Evolutionary conservation across 2,888 invertebrate species (phyloP).

Genomic region (Philopedon plagiatum): DNA sequence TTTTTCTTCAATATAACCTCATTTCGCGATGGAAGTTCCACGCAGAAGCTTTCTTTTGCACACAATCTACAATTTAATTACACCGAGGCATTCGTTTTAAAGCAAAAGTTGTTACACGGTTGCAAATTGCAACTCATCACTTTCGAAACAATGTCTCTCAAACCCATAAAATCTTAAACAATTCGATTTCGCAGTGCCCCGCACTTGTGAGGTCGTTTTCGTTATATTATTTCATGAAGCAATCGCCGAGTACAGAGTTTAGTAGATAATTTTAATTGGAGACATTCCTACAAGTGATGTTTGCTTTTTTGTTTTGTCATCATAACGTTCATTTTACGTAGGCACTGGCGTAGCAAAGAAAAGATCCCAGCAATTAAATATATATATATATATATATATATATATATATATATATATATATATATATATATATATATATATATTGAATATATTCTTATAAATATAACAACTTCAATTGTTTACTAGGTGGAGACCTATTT

Average conservation of each 20-base stretch:
- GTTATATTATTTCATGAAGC: constrained; percentile 23
- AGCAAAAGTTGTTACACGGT: constrained; percentile 2
- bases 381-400: too few species aligned
- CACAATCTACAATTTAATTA: not conserved
- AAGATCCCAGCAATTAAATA: not conserved
- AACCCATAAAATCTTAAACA: constrained; percentile 17
- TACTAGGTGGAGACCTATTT: too few species aligned
- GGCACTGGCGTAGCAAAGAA: too few species aligned
- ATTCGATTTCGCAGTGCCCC: constrained; percentile 1
- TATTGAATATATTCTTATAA: too few species aligned
- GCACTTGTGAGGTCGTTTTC: constrained; percentile 26
- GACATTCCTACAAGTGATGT: constrained; percentile 1
- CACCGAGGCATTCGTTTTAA: not conserved
- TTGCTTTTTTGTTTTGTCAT: not conserved
- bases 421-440: too few species aligned
- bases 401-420: too few species aligned
- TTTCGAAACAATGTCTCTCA: constrained; percentile 5
- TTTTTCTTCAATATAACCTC: too few species aligned
- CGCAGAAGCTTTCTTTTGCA: not conserved
- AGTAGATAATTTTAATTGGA: constrained; percentile 28
- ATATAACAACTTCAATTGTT: too few species aligned
- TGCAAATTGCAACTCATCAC: constrained; percentile 12
- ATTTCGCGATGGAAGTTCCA: too few species aligned
- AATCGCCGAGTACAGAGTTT: constrained; percentile 23
- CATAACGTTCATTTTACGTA: too few species aligned